Evolutionary conservation across 1,140 invertebrate species (phyloP).

Genomic region (Caligus rogercresseyi): DNA sequence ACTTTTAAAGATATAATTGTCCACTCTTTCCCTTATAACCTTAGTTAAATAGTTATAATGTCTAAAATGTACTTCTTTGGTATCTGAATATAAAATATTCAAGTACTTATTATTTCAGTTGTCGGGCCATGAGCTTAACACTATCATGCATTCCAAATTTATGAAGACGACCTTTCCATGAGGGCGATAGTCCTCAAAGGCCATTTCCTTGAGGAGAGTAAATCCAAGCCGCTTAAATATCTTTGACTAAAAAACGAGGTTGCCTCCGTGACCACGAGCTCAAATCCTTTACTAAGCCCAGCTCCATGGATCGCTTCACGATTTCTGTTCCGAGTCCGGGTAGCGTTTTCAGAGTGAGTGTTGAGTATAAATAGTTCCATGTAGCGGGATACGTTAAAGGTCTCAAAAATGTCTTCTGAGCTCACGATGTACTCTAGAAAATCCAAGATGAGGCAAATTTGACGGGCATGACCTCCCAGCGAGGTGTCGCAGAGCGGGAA

Average conservation of each 20-base stretch:
- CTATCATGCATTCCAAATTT: not conserved
- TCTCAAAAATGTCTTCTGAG: slow-evolving; percentile 1
- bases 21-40: too few species aligned
- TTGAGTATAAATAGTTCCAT: slow-evolving; percentile 1
- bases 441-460: not conserved
- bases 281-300: not conserved
- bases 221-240: not conserved
- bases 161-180: not conserved
- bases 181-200: not conserved
- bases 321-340: not conserved
- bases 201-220: not conserved
- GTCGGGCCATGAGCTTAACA: not conserved
- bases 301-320: not conserved
- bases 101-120: slow-evolving; percentile 1
- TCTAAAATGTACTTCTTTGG: too few species aligned
- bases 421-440: not conserved
- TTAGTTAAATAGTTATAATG: too few species aligned
- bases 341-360: slow-evolving; percentile 3
- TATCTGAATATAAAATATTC: too few species aligned
- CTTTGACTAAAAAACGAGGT: not conserved
- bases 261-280: slow-evolving; percentile 3
- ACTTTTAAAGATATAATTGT: too few species aligned
- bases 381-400: not conserved
- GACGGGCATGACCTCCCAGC: not conserved
- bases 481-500: not conserved